Conservation (phyloP, 1,140 invertebrate species). For the Drosophila quadrilineata region DNA sequence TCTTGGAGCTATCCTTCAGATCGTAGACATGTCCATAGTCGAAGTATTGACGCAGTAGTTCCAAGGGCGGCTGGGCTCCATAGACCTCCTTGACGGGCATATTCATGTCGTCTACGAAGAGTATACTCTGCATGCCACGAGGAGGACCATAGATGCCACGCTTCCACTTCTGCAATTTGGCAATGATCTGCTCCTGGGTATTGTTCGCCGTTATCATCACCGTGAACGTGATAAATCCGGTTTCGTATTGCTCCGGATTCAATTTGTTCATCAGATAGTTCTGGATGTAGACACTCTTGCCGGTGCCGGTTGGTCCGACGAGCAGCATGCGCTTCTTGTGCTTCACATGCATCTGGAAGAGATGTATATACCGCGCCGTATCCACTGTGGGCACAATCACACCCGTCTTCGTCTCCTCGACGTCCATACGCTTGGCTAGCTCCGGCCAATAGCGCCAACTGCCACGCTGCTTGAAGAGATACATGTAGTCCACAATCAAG, state of each 20-base stretch:
- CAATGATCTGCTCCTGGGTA: conserved; percentile 93
- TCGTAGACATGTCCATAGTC: conserved; percentile 95
- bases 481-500: conserved; percentile 90
- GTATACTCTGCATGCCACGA: conserved; percentile 87
- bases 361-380: conserved; percentile 88
- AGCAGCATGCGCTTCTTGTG: conserved; percentile 88
- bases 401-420: conserved; percentile 68
- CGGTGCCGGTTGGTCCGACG: conserved; percentile 95
- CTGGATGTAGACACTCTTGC: conserved; percentile 95
- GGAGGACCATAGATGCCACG: conserved; percentile 92
- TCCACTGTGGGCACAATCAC: conserved; percentile 90
- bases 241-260: conserved; percentile 87
- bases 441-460: conserved; percentile 90
- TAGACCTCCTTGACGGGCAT: conserved; percentile 94
- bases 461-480: conserved; percentile 88
- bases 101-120: conserved; percentile 97
- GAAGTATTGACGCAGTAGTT: conserved; percentile 93
- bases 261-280: conserved; percentile 92
- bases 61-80: conserved; percentile 94
- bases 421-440: conserved; percentile 81
- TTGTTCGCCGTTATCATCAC: conserved; percentile 93
- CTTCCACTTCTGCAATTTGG: conserved; percentile 87
- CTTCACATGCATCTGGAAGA: conserved; percentile 87
- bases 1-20: conserved; percentile 89
- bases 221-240: conserved; percentile 93